phyloP scores from a whole-genome alignment of 2,797 vertebrate genomes.

The Tangara arthus region DNA sequence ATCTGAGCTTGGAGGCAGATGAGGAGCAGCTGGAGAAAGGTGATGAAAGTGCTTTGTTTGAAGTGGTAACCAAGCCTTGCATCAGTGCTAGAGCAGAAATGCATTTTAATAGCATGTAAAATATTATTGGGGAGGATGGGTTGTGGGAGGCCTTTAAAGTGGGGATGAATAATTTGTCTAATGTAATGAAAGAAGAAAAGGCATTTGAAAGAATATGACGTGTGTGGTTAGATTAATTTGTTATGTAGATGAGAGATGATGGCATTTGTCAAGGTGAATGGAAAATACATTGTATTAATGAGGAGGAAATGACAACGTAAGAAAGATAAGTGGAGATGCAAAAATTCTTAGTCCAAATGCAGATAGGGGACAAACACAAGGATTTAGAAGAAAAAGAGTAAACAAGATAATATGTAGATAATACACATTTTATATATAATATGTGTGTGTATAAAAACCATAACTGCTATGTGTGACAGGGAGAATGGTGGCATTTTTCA shows the following conservation, averaged over 20 bases:
- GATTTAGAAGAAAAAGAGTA: background rate
- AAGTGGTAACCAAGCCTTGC: background rate
- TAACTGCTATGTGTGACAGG: background rate
- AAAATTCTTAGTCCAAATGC: background rate
- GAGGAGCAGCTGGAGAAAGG: background rate
- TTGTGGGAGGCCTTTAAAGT: background rate
- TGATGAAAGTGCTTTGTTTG: background rate
- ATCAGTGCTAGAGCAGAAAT: background rate
- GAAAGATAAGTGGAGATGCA: background rate
- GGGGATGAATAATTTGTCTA: background rate
- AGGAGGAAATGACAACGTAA: background rate
- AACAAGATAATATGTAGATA: background rate
- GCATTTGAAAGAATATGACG: background rate
- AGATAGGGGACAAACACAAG: background rate
- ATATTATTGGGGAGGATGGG: background rate
- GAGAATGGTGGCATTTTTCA: background rate
- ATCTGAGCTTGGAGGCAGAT: background rate
- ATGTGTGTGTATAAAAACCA: too few species aligned
- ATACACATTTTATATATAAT: fast-evolving
- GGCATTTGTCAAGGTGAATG: background rate
- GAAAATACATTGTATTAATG: background rate
- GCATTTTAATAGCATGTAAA: background rate
- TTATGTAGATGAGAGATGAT: background rate
- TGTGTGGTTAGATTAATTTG: background rate
- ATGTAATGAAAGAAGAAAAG: background rate